These are phyloP conservation scores for Chymomyza costata DNA, from an alignment of 1,140 invertebrate species.

Conservation along the genomic window DNA sequence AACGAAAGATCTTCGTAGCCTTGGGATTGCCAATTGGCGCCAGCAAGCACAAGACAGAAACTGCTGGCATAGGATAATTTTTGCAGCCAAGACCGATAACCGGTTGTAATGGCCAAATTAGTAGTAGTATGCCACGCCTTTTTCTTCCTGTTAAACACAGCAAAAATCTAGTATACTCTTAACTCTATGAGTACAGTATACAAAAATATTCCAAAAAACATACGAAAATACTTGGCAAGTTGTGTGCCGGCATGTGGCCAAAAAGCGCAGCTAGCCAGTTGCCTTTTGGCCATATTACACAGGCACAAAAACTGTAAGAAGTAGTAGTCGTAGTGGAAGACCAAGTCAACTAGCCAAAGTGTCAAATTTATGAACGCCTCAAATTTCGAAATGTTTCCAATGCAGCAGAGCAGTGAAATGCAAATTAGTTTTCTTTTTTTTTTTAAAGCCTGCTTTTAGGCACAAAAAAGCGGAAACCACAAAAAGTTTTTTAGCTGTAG, in stretches of 20 bases:
- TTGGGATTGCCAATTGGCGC: no score
- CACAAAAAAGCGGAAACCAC: constrained; percentile 53
- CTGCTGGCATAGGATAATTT: no score
- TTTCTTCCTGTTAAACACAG: no score
- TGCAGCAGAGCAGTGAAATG: constrained; percentile 3
- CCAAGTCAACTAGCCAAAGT: constrained; percentile 47
- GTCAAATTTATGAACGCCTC: constrained; percentile 72
- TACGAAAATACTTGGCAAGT: constrained; percentile 66
- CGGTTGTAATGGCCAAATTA: no score
- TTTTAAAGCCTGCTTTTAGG: constrained; percentile 61
- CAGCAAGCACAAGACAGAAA: no score
- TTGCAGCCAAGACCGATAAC: no score
- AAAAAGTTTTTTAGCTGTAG: constrained; percentile 41
- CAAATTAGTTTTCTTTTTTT: not conserved
- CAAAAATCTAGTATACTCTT: no score
- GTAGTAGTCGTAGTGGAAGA: constrained; percentile 15
- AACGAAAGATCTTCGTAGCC: no score
- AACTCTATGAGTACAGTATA: no score
- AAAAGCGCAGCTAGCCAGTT: constrained; percentile 15
- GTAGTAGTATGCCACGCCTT: no score
- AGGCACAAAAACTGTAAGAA: not conserved
- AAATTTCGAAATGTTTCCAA: constrained; percentile 52
- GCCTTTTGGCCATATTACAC: no score
- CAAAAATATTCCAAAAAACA: no score
- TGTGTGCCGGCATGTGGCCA: constrained; percentile 18